These are phyloP conservation scores for Solenopsis invicta DNA, from an alignment of 1,140 invertebrate genomes.

Conservation along the genomic window DNA sequence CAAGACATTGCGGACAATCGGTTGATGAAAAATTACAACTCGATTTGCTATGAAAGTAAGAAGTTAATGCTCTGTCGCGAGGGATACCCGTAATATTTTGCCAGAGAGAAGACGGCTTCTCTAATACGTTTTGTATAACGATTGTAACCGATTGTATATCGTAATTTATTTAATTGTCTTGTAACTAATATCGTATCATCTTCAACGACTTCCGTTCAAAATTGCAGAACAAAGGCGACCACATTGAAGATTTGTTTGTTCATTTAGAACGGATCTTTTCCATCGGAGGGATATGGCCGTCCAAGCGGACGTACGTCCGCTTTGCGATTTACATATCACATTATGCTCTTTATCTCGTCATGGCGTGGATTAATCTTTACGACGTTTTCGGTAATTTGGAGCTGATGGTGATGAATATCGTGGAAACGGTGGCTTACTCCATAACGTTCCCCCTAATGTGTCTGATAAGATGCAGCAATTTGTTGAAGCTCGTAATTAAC, in stretches of 20 bases:
- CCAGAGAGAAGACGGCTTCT: neutral
- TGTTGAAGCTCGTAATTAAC: slow-evolving; percentile 56
- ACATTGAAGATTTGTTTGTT: slow-evolving; percentile 58
- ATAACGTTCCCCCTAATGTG: slow-evolving; percentile 65
- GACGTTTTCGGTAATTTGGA: slow-evolving; percentile 67
- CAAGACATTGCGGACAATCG: neutral
- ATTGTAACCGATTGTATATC: neutral
- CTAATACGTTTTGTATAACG: too few relatives aligned
- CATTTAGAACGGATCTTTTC: slow-evolving; percentile 69
- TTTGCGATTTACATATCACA: slow-evolving; percentile 69
- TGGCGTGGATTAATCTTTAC: slow-evolving; percentile 65
- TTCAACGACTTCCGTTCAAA: neutral
- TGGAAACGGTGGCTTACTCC: slow-evolving; percentile 70
- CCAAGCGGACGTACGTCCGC: slow-evolving; percentile 65
- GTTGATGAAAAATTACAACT: slow-evolving; percentile 1
- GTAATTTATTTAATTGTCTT: neutral
- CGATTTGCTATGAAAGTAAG: slow-evolving; percentile 11
- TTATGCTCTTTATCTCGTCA: slow-evolving; percentile 58
- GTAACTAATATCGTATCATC: neutral
- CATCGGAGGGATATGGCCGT: slow-evolving; percentile 73
- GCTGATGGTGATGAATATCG: slow-evolving; percentile 67
- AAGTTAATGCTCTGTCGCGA: neutral
- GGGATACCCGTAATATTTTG: neutral
- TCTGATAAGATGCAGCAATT: slow-evolving; percentile 67
- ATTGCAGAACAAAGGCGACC: slow-evolving; percentile 18